A percentile compares a stretch with the other conserved stretches of the same genome.
phyloP scores from a whole-genome alignment of 2,888 invertebrate genomes.

The Dugesia japonica region DNA sequence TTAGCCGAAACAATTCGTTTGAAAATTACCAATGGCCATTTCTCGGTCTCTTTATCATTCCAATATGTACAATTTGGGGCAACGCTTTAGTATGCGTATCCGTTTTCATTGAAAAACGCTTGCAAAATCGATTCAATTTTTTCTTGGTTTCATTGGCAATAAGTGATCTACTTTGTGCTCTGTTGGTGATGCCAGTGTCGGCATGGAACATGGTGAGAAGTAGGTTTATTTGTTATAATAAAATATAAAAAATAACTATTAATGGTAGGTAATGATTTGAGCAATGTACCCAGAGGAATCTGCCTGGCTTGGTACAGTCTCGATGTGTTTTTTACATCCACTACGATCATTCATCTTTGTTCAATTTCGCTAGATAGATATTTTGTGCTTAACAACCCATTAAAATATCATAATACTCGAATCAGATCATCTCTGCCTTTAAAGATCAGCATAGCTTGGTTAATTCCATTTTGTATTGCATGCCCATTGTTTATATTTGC shows the following conservation, averaged over 20 bases:
- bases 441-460: constrained; percentile 38
- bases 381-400: constrained; percentile 38
- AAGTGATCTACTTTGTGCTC: constrained; percentile 34
- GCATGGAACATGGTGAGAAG: constrained; percentile 33
- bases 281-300: constrained; percentile 34
- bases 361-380: constrained; percentile 39
- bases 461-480: constrained; percentile 38
- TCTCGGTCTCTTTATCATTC: constrained; percentile 37
- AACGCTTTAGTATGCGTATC: constrained; percentile 38
- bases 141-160: constrained; percentile 38
- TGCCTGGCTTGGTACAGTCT: constrained; percentile 39
- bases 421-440: constrained; percentile 36
- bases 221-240: too few species aligned
- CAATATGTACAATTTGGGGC: constrained; percentile 37
- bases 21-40: constrained; percentile 36
- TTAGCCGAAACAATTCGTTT: background rate
- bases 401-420: constrained; percentile 37
- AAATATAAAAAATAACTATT: too few species aligned
- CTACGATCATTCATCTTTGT: constrained; percentile 38
- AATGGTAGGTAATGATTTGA: constrained; percentile 26
- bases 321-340: constrained; percentile 39
- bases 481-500: constrained; percentile 38
- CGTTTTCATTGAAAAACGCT: constrained; percentile 37
- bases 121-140: constrained; percentile 39
- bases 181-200: constrained; percentile 35